Percentiles rank a stretch among this genome's conserved stretches.
Evolutionary conservation across 2,113 vertebrate genomes (phyloP).

Genomic region (Varanus komodoensis): DNA sequence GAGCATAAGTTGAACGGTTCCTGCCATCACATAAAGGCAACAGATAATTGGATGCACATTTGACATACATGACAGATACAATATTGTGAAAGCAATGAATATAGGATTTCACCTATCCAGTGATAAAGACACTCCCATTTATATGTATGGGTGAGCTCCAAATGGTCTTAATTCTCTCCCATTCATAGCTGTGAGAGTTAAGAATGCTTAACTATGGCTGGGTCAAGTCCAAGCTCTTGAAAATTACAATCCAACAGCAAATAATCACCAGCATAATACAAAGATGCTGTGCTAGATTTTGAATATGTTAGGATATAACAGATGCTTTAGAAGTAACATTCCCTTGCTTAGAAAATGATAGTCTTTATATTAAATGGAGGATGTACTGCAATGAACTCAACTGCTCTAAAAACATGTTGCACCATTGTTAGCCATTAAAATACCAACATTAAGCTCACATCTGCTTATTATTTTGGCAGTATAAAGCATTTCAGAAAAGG

Average conservation of each 20-base stretch:
- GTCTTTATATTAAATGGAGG: slow-evolving; percentile 1
- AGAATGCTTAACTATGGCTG: not conserved
- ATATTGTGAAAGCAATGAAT: not conserved
- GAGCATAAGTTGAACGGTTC: not conserved
- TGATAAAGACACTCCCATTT: not conserved
- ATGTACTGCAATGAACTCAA: slow-evolving; percentile 41
- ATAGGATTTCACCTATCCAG: not conserved
- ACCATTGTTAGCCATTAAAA: slow-evolving; percentile 57
- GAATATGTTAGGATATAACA: not conserved
- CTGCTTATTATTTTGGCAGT: slow-evolving; percentile 46
- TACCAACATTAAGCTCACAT: slow-evolving; percentile 47
- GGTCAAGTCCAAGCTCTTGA: not conserved
- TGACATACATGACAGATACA: not conserved
- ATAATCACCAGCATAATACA: not conserved
- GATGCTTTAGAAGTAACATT: slow-evolving; percentile 6
- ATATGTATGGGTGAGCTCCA: not conserved
- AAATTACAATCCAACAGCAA: not conserved
- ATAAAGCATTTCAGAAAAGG: slow-evolving; percentile 46
- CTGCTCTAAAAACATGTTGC: slow-evolving; percentile 57
- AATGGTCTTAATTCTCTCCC: not conserved
- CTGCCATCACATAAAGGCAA: not conserved
- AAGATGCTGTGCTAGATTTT: not conserved
- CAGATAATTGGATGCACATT: not conserved
- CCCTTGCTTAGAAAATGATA: slow-evolving; percentile 36
- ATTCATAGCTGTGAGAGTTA: not conserved